A percentile compares a stretch with the other conserved stretches of the same genome.
phyloP scores from a whole-genome alignment of 2,113 vertebrate species.

The Tyto alba region DNA sequence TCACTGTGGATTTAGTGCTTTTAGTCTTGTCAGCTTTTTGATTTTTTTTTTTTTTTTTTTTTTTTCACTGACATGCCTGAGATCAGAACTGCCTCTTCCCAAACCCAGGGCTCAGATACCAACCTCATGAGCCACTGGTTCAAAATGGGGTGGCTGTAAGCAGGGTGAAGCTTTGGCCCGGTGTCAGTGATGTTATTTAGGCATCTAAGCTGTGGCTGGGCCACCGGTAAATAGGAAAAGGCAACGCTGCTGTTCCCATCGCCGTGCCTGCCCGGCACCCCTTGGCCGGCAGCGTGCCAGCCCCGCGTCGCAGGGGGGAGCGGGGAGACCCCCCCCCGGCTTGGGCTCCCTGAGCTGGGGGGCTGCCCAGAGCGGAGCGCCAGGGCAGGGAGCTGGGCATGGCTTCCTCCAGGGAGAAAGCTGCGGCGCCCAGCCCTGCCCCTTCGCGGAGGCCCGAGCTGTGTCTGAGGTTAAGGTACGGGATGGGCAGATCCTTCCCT shows the following conservation, averaged over 20 bases:
- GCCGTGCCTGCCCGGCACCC: accelerated
- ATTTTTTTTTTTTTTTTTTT: no score
- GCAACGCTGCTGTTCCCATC: neutral
- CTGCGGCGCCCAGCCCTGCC: neutral
- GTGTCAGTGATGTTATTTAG: neutral
- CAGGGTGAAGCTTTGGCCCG: neutral
- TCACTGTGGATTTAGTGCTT: neutral
- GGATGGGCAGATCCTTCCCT: neutral
- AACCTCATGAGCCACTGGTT: neutral
- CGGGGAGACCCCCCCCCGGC: neutral
- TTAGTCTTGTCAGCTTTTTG: neutral
- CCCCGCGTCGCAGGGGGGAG: accelerated
- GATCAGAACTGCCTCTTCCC: neutral
- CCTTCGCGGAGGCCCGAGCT: accelerated
- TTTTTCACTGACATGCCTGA: neutral
- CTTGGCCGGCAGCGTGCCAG: neutral
- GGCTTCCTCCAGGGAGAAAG: neutral
- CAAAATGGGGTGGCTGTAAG: neutral
- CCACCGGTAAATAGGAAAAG: neutral
- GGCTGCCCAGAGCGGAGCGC: neutral
- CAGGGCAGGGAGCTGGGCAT: accelerated
- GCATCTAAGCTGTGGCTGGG: neutral
- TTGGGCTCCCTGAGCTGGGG: neutral
- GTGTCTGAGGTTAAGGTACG: neutral
- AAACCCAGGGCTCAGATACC: neutral